Base-by-base conservation (phyloP, 2,797 vertebrate genomes). In the Fistularia commersonii region DNA sequence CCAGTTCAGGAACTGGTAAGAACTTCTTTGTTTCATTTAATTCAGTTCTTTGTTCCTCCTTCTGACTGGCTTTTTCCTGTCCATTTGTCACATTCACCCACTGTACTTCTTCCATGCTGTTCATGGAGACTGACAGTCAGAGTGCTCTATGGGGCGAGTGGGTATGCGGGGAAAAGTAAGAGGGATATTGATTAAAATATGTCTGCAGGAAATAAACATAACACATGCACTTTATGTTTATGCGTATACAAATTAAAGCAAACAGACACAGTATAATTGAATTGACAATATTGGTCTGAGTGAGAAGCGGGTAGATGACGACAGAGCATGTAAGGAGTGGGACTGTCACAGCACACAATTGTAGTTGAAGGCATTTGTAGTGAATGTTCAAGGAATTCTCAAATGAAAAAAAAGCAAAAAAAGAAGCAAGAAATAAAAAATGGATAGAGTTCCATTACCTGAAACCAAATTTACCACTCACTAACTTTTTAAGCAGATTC, bases 101-200 rank as follows among this genome's bases (percentile, higher is more conserved):
- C 6, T 11, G 1, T 2, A 10, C 11, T 41, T 41, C 35, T 58
- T 55, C 8, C 14, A 14, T 48, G 66, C 51, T 45, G 65, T 73
- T 71, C 64, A 64, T 79, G 66, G 61, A 51, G 53, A 40, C 52
- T 63, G 69, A 62, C 15, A 51, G 49, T 71, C 63, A 56, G 56
- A 64, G 57, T 61, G 45, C 44, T 62, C 39, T 35, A 41, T 32
- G 62, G 51, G 46, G 52, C 45, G 64, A 66, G 72, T 56, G 41
- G 61, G 61, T 64, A 33, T 59, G 47, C 11, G 14, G 14, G 33
- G 23, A 32, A 9, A 11, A 36, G 8, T 9, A 41, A 50, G 32
- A 41, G 40, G 51, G 51, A 40, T 31, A 41, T 55, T 65, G 64
- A 84, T 80, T 79, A 61, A 76, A 78, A 79, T 51, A 37, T 69